Base-by-base conservation (phyloP, 1,140 invertebrate species). In the Ceratina japonica region DNA sequence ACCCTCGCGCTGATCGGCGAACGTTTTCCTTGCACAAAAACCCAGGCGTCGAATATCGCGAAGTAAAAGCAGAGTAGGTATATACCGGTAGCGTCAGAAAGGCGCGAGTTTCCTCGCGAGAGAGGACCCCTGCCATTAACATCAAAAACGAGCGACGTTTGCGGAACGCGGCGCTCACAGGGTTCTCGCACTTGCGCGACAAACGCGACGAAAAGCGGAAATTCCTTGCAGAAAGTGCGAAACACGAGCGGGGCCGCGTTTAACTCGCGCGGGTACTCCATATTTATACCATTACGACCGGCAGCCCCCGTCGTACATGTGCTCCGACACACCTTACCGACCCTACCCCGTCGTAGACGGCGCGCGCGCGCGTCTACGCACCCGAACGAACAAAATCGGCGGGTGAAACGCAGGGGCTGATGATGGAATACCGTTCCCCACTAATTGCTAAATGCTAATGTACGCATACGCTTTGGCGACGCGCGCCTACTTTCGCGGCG, bases 361-460 rank as follows among this genome's bases (percentile, higher is more conserved):
- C 3, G 16, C 69, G 63, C 44, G 24, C 69, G 63, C 44, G 24
- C 66, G 66, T 27, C 27, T 3, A 22, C 54, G 69, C 31, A 71
- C 10, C 56, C 31, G 69, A 44, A 44, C 69, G 75, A 71, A 62
- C 63, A 62, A 44, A 31, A 22, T n/a, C 13, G 20, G 15, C 15
- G 5, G 52, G 15, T 27, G 13, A 52, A n/a, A n/a, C 5, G 27
- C 5, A 20, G 61, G 22, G 18, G 18, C n/a, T 52, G 59, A 8
- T 24, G 58, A 52, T 37, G 64, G 65, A 51, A 61, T 51, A 59
- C 76, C 80, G 63, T 78, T 82, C 70, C 71, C 76, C 75, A 82
- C 80, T 86, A 86, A 86, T 86, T 86, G 85, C 85, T 84, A 86
- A 86, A 86, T 86, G 85, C 85, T 86, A 86, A 86, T 86, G 85